Conservation (phyloP, 2,888 invertebrate species). For the Acrobasis repandana region DNA sequence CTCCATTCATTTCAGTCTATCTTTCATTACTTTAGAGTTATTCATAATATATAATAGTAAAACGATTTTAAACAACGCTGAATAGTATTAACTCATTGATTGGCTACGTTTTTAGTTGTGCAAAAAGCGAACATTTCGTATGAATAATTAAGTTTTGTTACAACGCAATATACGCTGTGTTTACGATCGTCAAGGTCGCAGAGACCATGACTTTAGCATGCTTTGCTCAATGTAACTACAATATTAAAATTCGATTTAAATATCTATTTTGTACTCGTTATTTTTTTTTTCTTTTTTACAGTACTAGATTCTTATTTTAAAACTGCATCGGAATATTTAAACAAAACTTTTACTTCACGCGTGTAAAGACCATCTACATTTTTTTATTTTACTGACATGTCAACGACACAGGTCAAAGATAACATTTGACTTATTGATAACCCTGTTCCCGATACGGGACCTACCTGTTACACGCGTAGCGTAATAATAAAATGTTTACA, state of each 20-base stretch:
- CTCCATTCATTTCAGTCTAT: no score
- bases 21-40: no score
- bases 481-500: slow-evolving; percentile 9
- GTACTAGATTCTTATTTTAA: no score
- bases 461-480: slow-evolving; percentile 13
- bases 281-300: no score
- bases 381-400: not conserved
- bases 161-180: slow-evolving; percentile 23
- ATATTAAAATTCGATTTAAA: not conserved
- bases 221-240: not conserved
- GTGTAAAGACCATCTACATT: not conserved
- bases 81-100: slow-evolving; percentile 39
- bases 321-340: no score
- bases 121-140: slow-evolving; percentile 20
- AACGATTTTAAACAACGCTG: no score
- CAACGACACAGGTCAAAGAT: slow-evolving; percentile 8
- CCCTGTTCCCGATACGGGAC: slow-evolving; percentile 1
- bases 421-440: slow-evolving; percentile 12
- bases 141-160: slow-evolving; percentile 28
- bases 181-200: slow-evolving; percentile 27
- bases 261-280: no score
- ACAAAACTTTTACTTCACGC: not conserved
- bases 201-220: slow-evolving; percentile 22
- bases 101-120: slow-evolving; percentile 24
- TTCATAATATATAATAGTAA: no score